Conservation (phyloP, 2,888 invertebrate species). For the Sceliomorpha sp. region DNA sequence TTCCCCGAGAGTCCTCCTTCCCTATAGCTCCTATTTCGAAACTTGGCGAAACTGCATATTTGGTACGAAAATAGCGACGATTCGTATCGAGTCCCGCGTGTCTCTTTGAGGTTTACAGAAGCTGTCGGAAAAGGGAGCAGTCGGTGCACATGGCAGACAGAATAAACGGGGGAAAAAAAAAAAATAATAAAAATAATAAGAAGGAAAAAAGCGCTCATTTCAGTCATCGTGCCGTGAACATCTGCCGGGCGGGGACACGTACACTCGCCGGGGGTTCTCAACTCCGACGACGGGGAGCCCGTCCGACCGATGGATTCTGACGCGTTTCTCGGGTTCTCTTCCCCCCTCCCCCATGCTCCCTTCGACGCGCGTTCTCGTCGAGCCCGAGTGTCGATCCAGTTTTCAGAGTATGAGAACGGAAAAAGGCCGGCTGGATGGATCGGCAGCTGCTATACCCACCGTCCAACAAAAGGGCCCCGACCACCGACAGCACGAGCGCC, state of each 20-base stretch:
- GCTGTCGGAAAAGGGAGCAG: slow-evolving; percentile 52
- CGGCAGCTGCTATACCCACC: slow-evolving; percentile 68
- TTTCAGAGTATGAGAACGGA: slow-evolving; percentile 77
- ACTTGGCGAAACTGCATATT: background rate
- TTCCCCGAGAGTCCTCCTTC: background rate
- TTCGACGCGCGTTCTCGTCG: slow-evolving; percentile 34
- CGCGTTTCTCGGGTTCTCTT: slow-evolving; percentile 16
- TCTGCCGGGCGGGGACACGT: slow-evolving; percentile 74
- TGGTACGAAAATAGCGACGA: slow-evolving; percentile 34
- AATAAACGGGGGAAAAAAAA: slow-evolving; percentile 62
- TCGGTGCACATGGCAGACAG: slow-evolving; percentile 71
- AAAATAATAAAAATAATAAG: slow-evolving; percentile 66
- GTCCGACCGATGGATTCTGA: slow-evolving; percentile 32
- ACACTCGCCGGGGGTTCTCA: slow-evolving; percentile 65
- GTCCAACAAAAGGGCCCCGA: slow-evolving; percentile 66
- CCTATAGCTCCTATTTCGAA: background rate
- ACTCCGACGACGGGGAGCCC: slow-evolving; percentile 18
- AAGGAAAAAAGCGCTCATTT: slow-evolving; percentile 70
- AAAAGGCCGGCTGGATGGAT: slow-evolving; percentile 69
- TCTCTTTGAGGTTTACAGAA: slow-evolving; percentile 30
- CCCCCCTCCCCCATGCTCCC: too few species aligned
- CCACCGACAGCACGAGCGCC: slow-evolving; percentile 35
- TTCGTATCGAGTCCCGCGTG: slow-evolving; percentile 12
- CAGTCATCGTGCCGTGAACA: slow-evolving; percentile 71
- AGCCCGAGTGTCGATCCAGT: slow-evolving; percentile 75